Percentiles rank a stretch among this genome's conserved stretches.
Conservation (phyloP, 2,113 vertebrate genomes). For the Dicrurus megarhynchus region DNA sequence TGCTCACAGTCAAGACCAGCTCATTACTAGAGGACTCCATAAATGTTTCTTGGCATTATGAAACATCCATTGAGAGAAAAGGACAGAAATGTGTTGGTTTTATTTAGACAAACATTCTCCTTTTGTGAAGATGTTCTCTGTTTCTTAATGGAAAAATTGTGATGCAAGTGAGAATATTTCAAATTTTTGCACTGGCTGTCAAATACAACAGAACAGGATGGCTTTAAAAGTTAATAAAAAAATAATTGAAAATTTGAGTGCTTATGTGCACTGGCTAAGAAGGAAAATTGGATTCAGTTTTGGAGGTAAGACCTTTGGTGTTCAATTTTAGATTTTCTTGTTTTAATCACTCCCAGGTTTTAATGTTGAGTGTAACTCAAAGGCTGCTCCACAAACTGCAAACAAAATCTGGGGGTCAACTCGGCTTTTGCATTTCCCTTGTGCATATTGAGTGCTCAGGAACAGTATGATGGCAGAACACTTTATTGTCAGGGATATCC, state of each 20-base stretch:
- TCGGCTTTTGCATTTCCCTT: neutral
- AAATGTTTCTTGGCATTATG: neutral
- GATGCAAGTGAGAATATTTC: neutral
- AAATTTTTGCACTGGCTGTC: neutral
- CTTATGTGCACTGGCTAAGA: neutral
- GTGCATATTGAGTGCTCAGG: neutral
- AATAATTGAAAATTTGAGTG: neutral
- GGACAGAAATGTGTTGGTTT: neutral
- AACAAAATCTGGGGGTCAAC: fast-evolving
- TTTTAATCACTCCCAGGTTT: neutral
- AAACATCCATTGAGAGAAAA: neutral
- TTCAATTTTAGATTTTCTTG: neutral
- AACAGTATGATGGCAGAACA: fast-evolving
- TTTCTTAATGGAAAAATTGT: neutral
- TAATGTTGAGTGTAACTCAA: neutral
- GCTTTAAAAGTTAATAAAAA: neutral
- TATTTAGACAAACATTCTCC: neutral
- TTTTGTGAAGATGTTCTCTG: neutral
- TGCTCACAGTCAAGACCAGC: neutral
- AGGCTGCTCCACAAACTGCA: neutral
- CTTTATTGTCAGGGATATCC: neutral
- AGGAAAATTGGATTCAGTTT: neutral
- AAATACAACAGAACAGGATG: neutral
- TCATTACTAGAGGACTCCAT: neutral
- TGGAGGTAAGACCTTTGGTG: neutral